Base-by-base conservation (phyloP, 2,797 vertebrate genomes). In the Microchirus variegatus region DNA sequence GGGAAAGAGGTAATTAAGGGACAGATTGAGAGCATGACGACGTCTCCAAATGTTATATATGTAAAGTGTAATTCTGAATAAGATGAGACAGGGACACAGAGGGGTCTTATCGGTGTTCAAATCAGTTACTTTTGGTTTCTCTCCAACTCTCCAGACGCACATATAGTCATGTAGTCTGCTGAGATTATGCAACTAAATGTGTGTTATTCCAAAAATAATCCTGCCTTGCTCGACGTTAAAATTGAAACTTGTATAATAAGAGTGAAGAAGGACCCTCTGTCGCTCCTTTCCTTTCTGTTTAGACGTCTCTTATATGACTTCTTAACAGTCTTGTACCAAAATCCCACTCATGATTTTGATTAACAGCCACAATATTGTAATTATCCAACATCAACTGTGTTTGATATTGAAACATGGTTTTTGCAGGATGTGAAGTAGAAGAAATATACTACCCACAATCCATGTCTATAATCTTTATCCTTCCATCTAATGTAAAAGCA, bases 191-290 rank as follows among this genome's bases (percentile, higher is more conserved):
- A 69, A 70, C 16, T 46, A 58, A 73, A 69, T 75, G 53, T 74
- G 73, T 86, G 77, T 85, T 79, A 67, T 75, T 81, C 70, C 70
- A 63, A 49, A 22, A 46, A 54, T 85, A 84, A 88, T 89, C 84
- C 75, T 7, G 45, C 58, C 40, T 61, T 36, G 11, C 49, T 61
- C 35, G 16, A 69, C 65, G 73, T 83, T 78, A 82, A 71, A 51
- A 72, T 9, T 63, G 22, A 64, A 83, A 78, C 73, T 63, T 15
- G 63, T 22, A 22, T 22, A 22, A 76, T 49, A 4, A 46, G 48
- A 64, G 65, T 41, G n/a, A n/a, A n/a, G n/a, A n/a, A n/a, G 18
- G 16, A 8, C 65, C 40, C 13, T 19, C 6, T 18, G 36, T 53
- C n/a, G 36, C n/a, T 51, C 10, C 48, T n/a, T 10, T 14, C 14